Evolutionary conservation across 2,888 invertebrate genomes (phyloP).

Genomic region (Hypena proboscidalis): DNA sequence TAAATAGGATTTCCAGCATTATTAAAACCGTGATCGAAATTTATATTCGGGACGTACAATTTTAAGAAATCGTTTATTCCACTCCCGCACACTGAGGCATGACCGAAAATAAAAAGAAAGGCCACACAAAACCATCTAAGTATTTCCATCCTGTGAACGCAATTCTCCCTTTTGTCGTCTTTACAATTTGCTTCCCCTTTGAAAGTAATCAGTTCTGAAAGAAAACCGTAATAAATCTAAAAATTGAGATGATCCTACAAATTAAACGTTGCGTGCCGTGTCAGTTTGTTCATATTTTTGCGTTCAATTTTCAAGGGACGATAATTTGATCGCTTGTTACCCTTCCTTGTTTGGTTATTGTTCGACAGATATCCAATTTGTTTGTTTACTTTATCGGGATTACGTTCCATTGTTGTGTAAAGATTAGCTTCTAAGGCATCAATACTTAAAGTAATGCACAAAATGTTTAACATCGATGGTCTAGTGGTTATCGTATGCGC

Average conservation of each 20-base stretch:
- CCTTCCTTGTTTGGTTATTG: background rate
- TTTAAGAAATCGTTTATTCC: slow-evolving; percentile 11
- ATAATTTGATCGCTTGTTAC: background rate
- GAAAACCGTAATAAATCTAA: slow-evolving; percentile 16
- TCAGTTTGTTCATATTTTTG: slow-evolving; percentile 2
- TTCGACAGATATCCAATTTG: background rate
- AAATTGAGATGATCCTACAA: slow-evolving; percentile 9
- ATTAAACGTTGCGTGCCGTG: slow-evolving; percentile 4
- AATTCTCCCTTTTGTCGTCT: slow-evolving; percentile 11
- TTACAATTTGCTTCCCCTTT: slow-evolving; percentile 3
- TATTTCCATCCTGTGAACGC: slow-evolving; percentile 16
- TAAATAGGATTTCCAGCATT: background rate
- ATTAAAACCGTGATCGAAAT: slow-evolving; percentile 17
- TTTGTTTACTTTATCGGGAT: too few species aligned
- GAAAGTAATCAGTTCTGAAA: slow-evolving; percentile 22
- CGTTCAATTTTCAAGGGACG: background rate
- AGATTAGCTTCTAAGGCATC: too few species aligned
- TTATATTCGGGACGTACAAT: slow-evolving; percentile 10
- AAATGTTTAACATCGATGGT: too few species aligned
- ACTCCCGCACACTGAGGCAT: slow-evolving; percentile 7
- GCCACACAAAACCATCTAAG: slow-evolving; percentile 19
- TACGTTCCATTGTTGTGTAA: too few species aligned
- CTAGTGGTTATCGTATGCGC: too few species aligned
- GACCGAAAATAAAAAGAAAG: slow-evolving; percentile 19
- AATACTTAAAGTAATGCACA: too few species aligned